These are phyloP conservation scores for Eudyptes chrysolophus DNA, from an alignment of 2,113 vertebrate species.

Conservation along the genomic window DNA sequence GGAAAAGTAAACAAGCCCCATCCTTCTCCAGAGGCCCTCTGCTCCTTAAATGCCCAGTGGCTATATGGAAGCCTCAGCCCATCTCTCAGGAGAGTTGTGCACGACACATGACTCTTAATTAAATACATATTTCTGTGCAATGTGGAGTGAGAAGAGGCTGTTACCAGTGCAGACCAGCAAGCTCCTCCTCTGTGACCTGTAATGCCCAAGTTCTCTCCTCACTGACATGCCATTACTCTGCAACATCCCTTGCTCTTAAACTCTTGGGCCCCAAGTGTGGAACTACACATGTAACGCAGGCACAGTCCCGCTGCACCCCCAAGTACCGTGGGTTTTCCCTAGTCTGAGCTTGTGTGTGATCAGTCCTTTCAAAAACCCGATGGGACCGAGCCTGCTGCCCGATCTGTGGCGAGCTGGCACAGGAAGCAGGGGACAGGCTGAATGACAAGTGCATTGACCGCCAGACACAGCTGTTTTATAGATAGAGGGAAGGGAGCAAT, in stretches of 20 bases:
- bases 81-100: neutral
- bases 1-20: neutral
- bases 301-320: neutral
- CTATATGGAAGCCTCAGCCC: neutral
- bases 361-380: rapidly evolving
- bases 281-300: rapidly evolving
- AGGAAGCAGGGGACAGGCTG: neutral
- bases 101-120: neutral
- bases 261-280: neutral
- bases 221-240: neutral
- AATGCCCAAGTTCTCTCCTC: neutral
- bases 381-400: neutral
- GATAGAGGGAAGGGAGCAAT: neutral
- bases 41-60: neutral
- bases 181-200: neutral
- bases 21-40: neutral
- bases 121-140: neutral
- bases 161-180: neutral
- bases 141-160: neutral
- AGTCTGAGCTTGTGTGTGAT: neutral
- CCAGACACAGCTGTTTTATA: rapidly evolving
- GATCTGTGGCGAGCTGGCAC: neutral
- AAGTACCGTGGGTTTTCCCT: neutral
- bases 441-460: neutral
- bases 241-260: neutral